Evolutionary conservation across 2,797 vertebrate genomes (phyloP).

Genomic region (Myotis vivesi): DNA sequence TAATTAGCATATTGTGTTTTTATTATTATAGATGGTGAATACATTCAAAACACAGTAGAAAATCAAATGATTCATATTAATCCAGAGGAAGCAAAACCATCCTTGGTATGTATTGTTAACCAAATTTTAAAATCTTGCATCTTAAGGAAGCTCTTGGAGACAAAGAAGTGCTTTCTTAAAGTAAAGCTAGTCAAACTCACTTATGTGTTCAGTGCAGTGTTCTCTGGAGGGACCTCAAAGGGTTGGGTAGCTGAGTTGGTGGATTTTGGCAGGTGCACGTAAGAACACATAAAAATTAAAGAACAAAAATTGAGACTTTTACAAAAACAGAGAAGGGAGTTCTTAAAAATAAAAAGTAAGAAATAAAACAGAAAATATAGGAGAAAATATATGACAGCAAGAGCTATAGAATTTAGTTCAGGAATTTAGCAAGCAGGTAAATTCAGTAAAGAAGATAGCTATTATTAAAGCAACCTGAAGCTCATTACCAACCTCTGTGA

Average conservation of each 20-base stretch:
- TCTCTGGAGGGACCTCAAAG: neutral
- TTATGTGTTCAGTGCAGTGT: neutral
- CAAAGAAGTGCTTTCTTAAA: neutral
- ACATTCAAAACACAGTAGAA: neutral
- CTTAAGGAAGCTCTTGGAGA: neutral
- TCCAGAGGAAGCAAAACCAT: neutral
- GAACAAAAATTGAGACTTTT: neutral
- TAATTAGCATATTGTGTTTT: no score
- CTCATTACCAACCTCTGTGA: conserved; percentile 36
- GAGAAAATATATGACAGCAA: neutral
- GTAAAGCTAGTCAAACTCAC: neutral
- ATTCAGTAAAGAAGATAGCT: conserved; percentile 47
- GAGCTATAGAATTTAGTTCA: neutral
- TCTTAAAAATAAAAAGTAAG: neutral
- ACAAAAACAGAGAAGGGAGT: neutral
- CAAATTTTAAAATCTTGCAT: neutral
- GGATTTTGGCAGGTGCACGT: neutral
- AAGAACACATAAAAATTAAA: neutral
- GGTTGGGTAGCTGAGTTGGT: neutral
- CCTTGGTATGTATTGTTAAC: neutral
- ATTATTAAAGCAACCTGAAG: conserved; percentile 62
- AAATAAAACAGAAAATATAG: neutral
- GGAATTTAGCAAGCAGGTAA: conserved; percentile 45
- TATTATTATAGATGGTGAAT: neutral
- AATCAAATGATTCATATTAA: neutral